phyloP scores from a whole-genome alignment of 2,113 vertebrate species.

The Heptranchias perlo region DNA sequence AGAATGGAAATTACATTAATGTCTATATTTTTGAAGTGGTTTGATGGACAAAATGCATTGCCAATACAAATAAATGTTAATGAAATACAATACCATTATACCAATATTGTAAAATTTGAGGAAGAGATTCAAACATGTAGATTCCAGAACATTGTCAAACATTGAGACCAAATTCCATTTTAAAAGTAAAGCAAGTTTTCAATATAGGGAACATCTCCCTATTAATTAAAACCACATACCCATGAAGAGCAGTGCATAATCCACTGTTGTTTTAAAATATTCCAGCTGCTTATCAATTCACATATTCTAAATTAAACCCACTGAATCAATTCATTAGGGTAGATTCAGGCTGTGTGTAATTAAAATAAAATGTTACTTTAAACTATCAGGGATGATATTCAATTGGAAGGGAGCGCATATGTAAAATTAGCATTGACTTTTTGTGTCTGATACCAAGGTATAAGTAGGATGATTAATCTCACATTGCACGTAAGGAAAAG shows the following conservation, averaged over 20 bases:
- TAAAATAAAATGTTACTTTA: not conserved
- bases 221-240: not conserved
- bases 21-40: not conserved
- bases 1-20: not conserved
- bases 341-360: not conserved
- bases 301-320: slow-evolving; percentile 13
- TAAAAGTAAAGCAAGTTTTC: not conserved
- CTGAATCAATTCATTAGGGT: not conserved
- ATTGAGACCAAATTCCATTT: not conserved
- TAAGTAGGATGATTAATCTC: not conserved
- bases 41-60: not conserved
- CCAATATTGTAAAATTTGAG: not conserved
- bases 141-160: not conserved
- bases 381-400: not conserved
- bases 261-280: not conserved
- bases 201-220: not conserved
- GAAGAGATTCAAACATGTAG: not conserved
- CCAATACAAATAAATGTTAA: not conserved
- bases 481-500: slow-evolving; percentile 17
- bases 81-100: not conserved
- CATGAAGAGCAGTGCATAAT: not conserved
- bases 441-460: not conserved
- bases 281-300: not conserved
- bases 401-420: not conserved
- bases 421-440: not conserved